phyloP scores from a whole-genome alignment of 1,140 invertebrate genomes.

The Diuraphis noxia region DNA sequence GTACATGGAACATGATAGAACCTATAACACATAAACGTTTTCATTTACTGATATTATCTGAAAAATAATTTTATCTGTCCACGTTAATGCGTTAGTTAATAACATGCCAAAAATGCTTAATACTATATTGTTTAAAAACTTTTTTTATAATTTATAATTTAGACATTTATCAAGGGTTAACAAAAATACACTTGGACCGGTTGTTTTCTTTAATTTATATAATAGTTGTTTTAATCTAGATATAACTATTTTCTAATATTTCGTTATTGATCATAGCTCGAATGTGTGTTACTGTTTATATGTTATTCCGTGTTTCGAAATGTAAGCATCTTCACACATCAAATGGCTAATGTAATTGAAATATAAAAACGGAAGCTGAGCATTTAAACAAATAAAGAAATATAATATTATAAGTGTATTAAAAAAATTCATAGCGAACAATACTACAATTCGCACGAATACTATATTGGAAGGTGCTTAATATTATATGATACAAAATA shows the following conservation, averaged over 20 bases:
- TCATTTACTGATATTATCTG: conserved; percentile 20
- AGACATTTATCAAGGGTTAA: background rate
- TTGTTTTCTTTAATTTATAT: background rate
- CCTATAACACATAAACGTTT: conserved; percentile 65
- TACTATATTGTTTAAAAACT: background rate
- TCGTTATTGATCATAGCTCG: background rate
- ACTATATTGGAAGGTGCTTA: background rate
- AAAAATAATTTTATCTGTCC: background rate
- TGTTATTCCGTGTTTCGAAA: background rate
- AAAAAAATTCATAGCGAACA: too few relatives aligned
- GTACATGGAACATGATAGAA: conserved; percentile 93
- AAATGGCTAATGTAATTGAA: background rate
- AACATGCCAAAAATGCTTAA: background rate
- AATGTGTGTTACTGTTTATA: background rate
- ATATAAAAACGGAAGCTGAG: background rate
- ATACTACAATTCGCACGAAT: background rate
- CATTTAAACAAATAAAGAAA: background rate
- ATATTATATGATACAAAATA: background rate
- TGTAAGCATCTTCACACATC: background rate
- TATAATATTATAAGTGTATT: background rate
- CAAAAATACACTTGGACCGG: background rate
- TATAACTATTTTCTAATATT: background rate
- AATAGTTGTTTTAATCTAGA: background rate
- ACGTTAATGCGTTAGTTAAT: background rate
- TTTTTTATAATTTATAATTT: background rate